Conservation (phyloP, 2,888 invertebrate genomes). For the Odontomyia ornata region DNA sequence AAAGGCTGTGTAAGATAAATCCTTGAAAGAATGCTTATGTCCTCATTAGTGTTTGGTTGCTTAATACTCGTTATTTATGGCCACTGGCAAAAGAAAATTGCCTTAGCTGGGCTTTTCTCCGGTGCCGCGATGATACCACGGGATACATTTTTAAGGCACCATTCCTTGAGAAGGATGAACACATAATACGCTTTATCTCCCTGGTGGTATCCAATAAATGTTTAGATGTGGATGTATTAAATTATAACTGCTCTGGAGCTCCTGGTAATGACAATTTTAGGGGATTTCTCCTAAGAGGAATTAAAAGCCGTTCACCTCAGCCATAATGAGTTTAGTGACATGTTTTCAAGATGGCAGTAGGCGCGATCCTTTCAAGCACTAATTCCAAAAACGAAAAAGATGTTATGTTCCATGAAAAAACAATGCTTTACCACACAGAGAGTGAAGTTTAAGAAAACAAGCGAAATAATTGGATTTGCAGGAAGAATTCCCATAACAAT, state of each 20-base stretch:
- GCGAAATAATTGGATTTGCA: no score
- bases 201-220: background rate
- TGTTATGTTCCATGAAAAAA: no score
- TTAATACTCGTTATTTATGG: conserved; percentile 30
- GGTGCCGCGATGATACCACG: background rate
- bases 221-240: background rate
- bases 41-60: conserved; percentile 20
- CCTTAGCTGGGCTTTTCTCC: background rate
- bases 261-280: background rate
- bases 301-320: background rate
- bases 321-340: background rate
- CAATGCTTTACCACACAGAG: no score
- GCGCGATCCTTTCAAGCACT: no score
- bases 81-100: background rate
- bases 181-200: background rate
- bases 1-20: conserved; percentile 17
- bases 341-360: no score
- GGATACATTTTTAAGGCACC: background rate
- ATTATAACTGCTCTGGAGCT: conserved; percentile 5
- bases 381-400: no score
- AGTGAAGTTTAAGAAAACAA: no score
- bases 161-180: background rate
- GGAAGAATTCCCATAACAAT: no score
- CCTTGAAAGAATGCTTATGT: conserved; percentile 26
- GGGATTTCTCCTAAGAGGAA: background rate